Percentiles rank a stretch among this genome's conserved stretches.
These are phyloP conservation scores for Erpobdella octoculata DNA, from an alignment of 2,888 invertebrate genomes.

Conservation along the genomic window DNA sequence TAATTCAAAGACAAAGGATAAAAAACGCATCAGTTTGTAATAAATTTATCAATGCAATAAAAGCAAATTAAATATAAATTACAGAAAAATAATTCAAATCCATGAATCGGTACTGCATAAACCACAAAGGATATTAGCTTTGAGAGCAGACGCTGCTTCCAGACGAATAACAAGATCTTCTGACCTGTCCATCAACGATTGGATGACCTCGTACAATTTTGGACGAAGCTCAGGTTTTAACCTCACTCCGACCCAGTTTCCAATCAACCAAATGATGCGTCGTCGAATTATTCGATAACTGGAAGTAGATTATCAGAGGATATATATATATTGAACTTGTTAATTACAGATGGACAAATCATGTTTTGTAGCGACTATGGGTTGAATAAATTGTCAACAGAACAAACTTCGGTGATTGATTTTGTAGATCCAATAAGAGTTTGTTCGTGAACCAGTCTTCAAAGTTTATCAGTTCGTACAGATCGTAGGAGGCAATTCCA, in stretches of 20 bases:
- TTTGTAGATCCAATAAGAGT: constrained; percentile 71
- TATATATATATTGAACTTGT: no score
- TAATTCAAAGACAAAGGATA: not conserved
- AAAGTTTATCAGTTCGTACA: constrained; percentile 87
- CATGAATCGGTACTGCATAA: not conserved
- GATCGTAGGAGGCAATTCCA: constrained; percentile 76
- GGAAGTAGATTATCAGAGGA: no score
- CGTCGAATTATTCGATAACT: constrained; percentile 49
- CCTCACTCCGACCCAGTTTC: constrained; percentile 65
- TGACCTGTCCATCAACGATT: constrained; percentile 64
- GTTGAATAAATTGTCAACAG: no score
- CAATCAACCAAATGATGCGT: constrained; percentile 57
- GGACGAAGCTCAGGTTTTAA: constrained; percentile 71
- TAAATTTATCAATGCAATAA: not conserved
- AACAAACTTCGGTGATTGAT: constrained; percentile 63
- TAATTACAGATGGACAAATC: no score
- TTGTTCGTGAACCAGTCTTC: constrained; percentile 82
- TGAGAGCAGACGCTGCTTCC: constrained; percentile 75
- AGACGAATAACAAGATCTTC: constrained; percentile 83
- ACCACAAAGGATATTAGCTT: constrained; percentile 58
- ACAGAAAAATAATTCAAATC: not conserved
- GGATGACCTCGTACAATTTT: constrained; percentile 63
- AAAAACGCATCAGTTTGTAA: not conserved
- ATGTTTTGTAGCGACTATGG: no score
- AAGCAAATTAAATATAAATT: not conserved